phyloP scores from a whole-genome alignment of 1,140 invertebrate genomes.

The Thaumatotibia leucotreta region DNA sequence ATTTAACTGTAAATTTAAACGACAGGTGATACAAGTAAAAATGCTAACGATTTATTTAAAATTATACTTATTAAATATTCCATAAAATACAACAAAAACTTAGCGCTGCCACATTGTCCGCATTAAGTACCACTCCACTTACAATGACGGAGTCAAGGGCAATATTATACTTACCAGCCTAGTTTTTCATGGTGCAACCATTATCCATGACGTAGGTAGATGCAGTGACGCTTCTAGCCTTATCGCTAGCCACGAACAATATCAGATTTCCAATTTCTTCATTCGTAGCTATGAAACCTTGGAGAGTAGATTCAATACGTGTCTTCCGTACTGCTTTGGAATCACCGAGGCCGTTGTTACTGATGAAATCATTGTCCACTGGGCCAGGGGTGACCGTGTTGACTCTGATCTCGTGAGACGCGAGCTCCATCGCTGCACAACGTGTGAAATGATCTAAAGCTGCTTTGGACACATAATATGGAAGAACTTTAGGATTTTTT shows the following conservation, averaged over 20 bases:
- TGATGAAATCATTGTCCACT: not conserved
- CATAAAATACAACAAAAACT: no score
- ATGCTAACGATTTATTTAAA: no score
- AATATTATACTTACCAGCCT: no score
- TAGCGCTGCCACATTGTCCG: no score
- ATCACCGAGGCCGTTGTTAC: not conserved
- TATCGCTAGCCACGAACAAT: slow-evolving; percentile 26
- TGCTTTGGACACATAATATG: slow-evolving; percentile 14
- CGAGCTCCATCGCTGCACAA: not conserved
- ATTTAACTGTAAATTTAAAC: no score
- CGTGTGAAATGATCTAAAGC: slow-evolving; percentile 17
- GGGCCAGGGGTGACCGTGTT: not conserved
- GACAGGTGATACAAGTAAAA: no score
- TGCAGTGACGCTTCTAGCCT: slow-evolving; percentile 27
- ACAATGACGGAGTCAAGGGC: no score
- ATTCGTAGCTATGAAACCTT: slow-evolving; percentile 17
- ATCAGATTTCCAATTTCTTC: slow-evolving; percentile 27
- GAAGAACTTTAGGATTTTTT: not conserved
- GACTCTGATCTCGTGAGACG: not conserved
- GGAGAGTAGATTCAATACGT: not conserved
- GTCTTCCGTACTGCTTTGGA: not conserved
- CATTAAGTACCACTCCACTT: no score
- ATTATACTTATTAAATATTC: no score
- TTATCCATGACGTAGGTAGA: slow-evolving; percentile 20
- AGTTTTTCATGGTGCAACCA: slow-evolving; percentile 13